These are phyloP conservation scores for Prochilodus magdalenae DNA, from an alignment of 2,113 vertebrate species.

Conservation along the genomic window DNA sequence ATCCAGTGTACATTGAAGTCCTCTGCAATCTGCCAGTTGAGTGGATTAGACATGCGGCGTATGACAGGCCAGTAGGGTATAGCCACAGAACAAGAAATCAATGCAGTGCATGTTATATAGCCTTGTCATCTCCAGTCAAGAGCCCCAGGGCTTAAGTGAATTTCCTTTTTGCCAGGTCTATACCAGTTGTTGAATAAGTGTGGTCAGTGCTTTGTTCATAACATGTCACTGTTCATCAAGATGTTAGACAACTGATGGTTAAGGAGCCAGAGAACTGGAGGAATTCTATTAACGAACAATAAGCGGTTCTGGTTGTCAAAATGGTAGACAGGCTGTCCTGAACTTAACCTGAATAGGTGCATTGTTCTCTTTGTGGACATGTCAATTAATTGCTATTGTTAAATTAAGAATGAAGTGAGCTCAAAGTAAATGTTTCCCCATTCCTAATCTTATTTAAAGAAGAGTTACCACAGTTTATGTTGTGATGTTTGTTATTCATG, in stretches of 20 bases:
- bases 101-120: not conserved
- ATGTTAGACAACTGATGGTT: conserved; percentile 66
- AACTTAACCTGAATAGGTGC: conserved; percentile 58
- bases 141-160: not conserved
- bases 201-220: conserved; percentile 59
- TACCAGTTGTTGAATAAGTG: not conserved
- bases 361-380: conserved; percentile 68
- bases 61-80: not conserved
- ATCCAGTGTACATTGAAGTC: not conserved
- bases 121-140: not conserved
- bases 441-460: too few relatives aligned
- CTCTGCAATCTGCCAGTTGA: not conserved
- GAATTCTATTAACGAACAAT: conserved; percentile 76
- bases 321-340: conserved; percentile 70
- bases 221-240: conserved; percentile 71
- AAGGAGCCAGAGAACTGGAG: conserved; percentile 64
- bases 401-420: conserved; percentile 61
- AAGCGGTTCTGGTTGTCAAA: conserved; percentile 74
- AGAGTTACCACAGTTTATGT: too few relatives aligned
- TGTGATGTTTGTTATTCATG: too few relatives aligned
- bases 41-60: not conserved
- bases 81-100: not conserved
- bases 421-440: too few relatives aligned
- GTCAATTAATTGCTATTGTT: conserved; percentile 71
- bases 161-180: conserved; percentile 1